These are phyloP conservation scores for Mesoclemmys tuberculata DNA, from an alignment of 2,113 vertebrate species.

Conservation along the genomic window DNA sequence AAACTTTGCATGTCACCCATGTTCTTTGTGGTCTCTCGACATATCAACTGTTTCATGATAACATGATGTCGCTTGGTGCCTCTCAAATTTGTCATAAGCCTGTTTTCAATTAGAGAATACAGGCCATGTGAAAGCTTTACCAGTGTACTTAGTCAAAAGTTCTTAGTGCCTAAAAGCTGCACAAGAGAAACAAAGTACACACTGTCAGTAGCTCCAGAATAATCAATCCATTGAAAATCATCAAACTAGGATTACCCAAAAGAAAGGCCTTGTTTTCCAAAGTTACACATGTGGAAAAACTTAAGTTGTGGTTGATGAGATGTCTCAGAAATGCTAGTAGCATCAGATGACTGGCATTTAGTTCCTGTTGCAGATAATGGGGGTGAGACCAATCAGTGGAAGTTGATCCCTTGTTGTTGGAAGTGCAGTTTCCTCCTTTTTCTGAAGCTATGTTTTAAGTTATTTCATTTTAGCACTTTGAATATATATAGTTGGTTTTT, in stretches of 20 bases:
- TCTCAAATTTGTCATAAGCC: not conserved
- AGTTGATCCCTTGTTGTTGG: not conserved
- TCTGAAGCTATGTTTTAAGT: conserved; percentile 4
- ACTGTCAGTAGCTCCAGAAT: conserved; percentile 39
- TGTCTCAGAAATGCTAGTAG: not conserved
- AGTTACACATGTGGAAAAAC: not conserved
- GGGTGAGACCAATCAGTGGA: not conserved
- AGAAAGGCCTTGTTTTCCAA: conserved; percentile 35
- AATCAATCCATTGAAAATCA: conserved; percentile 39
- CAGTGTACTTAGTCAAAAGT: conserved; percentile 17
- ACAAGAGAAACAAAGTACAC: not conserved
- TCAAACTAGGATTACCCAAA: conserved; percentile 12
- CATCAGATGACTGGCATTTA: not conserved
- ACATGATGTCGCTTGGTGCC: not conserved
- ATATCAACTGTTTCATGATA: not conserved
- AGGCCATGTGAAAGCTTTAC: conserved; percentile 16
- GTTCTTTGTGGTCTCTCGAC: not conserved
- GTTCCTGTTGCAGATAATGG: not conserved
- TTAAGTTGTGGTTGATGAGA: not conserved
- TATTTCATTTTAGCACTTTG: conserved; percentile 27
- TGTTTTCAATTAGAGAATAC: not conserved
- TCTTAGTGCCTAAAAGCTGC: conserved; percentile 29
- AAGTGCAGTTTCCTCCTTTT: conserved; percentile 31
- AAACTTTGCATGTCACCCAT: not conserved
- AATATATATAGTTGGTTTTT: conserved; percentile 18